Percentiles rank a stretch among this genome's conserved stretches.
Conservation (phyloP, 1,140 invertebrate genomes). For the Drosophila grimshawi region DNA sequence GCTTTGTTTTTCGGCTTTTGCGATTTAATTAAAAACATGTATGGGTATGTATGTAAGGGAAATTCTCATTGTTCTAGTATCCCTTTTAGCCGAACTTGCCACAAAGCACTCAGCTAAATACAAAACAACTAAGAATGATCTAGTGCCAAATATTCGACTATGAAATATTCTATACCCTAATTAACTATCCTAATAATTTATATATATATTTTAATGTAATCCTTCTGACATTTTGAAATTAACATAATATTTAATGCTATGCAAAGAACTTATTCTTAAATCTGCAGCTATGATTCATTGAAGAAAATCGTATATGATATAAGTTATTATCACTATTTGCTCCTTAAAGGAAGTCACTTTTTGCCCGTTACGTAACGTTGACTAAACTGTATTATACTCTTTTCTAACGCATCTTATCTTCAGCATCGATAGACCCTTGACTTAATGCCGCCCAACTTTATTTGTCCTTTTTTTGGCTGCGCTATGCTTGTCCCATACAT, state of each 20-base stretch:
- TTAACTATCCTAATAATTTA: neutral
- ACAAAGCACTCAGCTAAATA: slow-evolving; percentile 78
- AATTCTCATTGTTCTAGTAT: slow-evolving; percentile 53
- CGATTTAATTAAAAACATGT: slow-evolving; percentile 81
- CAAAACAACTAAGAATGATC: slow-evolving; percentile 39
- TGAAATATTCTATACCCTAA: neutral
- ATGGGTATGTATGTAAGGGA: slow-evolving; percentile 54
- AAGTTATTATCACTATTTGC: too few relatives aligned
- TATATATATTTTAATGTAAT: too few relatives aligned
- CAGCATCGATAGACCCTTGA: slow-evolving; percentile 54
- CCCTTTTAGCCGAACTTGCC: slow-evolving; percentile 41
- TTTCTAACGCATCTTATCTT: slow-evolving; percentile 6
- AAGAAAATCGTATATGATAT: too few relatives aligned
- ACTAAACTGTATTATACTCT: too few relatives aligned
- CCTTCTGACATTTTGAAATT: too few relatives aligned
- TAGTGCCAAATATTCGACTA: neutral
- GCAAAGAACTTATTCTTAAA: too few relatives aligned
- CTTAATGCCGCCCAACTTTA: slow-evolving; percentile 15
- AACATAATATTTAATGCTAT: too few relatives aligned
- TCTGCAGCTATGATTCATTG: too few relatives aligned
- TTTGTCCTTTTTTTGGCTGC: slow-evolving; percentile 59
- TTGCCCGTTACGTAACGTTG: too few relatives aligned
- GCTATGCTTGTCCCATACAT: slow-evolving; percentile 12
- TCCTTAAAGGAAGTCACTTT: too few relatives aligned
- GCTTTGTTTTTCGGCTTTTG: slow-evolving; percentile 75